Percentiles rank a stretch among this genome's conserved stretches.
phyloP scores from a whole-genome alignment of 30 jellyfish, hydroid and myxozoan genomes.

The Hydractinia symbiolongicarpus region DNA sequence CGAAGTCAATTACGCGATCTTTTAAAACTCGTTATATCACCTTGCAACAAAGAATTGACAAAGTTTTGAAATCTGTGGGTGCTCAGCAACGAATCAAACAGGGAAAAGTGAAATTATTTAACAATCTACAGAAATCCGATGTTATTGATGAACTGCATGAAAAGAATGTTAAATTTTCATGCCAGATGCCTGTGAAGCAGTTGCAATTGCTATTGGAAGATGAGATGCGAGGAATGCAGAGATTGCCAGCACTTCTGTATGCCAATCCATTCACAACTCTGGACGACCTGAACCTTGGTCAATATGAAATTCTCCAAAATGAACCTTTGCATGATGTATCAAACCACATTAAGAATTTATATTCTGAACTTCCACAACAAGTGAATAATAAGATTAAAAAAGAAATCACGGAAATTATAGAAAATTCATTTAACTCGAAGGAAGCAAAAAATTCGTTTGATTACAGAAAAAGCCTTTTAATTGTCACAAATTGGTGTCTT shows the following conservation, averaged over 20 bases:
- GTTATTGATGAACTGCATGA: conserved; percentile 16
- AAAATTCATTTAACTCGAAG: neutral
- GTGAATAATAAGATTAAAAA: neutral
- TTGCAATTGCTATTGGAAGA: neutral
- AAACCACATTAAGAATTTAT: conserved; percentile 8
- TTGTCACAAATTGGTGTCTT: neutral
- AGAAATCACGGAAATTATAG: neutral
- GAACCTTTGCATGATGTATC: conserved; percentile 21
- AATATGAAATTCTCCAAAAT: conserved; percentile 6
- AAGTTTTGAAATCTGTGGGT: too few relatives aligned
- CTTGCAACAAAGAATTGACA: neutral
- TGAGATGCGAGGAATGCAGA: conserved; percentile 11
- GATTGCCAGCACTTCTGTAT: conserved; percentile 17
- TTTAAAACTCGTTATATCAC: neutral
- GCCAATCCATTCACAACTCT: neutral
- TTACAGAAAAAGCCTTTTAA: conserved; percentile 3
- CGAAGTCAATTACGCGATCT: neutral
- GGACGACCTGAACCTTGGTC: neutral
- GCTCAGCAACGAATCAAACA: neutral
- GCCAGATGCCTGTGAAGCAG: neutral
- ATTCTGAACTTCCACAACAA: conserved; percentile 7
- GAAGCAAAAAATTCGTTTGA: conserved; percentile 17
- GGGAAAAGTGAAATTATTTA: neutral
- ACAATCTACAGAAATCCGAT: neutral
- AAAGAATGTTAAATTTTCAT: neutral